These are phyloP conservation scores for Talpa occidentalis DNA, from an alignment of 2,113 vertebrate species.

Conservation along the genomic window DNA sequence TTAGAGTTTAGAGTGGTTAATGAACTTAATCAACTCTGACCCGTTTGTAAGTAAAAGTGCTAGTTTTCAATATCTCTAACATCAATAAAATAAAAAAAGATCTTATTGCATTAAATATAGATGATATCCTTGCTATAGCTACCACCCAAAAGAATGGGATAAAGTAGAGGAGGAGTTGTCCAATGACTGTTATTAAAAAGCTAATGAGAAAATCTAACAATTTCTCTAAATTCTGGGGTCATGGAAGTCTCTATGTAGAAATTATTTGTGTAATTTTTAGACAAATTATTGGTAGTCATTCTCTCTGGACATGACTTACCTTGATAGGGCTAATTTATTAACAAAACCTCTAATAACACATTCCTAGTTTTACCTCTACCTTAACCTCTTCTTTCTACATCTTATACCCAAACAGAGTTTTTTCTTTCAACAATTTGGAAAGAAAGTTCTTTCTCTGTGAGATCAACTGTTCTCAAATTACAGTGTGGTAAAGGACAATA, in stretches of 20 bases:
- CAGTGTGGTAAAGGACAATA: not conserved
- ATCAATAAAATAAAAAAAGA: not conserved
- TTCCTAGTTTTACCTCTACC: not conserved
- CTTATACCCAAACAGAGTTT: not conserved
- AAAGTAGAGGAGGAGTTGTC: not conserved
- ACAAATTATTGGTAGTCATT: not conserved
- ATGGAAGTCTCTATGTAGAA: not conserved
- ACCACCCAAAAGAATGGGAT: not conserved
- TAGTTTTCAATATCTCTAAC: not conserved
- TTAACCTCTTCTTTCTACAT: not conserved
- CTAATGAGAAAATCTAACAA: not conserved
- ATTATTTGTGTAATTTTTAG: not conserved
- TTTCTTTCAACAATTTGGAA: not conserved
- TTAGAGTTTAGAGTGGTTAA: not conserved
- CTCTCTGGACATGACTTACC: not conserved
- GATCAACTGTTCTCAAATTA: conserved; percentile 6
- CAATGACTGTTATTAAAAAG: not conserved
- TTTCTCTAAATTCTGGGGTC: not conserved
- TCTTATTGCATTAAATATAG: not conserved
- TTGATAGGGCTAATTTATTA: not conserved
- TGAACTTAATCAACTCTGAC: not conserved
- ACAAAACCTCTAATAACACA: not conserved
- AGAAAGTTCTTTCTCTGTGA: conserved; percentile 3
- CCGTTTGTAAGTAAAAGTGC: not conserved
- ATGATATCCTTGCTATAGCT: not conserved